A percentile compares a stretch with the other conserved stretches of the same genome.
Conservation (phyloP, 2,888 invertebrate genomes). For the Acanthosepion esculentum region DNA sequence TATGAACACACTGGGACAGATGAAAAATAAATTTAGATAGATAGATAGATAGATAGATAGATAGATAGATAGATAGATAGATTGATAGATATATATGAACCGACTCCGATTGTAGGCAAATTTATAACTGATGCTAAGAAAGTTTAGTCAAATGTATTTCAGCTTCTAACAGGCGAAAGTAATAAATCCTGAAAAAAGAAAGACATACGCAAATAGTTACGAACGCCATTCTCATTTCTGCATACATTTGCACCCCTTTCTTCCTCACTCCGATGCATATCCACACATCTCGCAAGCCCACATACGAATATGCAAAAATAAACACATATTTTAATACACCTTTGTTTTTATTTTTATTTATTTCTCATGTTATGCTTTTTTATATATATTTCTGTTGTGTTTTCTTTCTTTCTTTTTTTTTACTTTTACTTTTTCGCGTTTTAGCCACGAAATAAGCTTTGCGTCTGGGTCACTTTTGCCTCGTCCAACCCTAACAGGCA, state of each 20-base stretch:
- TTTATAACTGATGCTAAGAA: too few relatives aligned
- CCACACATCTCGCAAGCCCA: neutral
- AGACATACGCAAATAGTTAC: neutral
- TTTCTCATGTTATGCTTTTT: neutral
- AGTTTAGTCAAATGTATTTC: too few relatives aligned
- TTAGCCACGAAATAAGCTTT: neutral
- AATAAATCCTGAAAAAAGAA: too few relatives aligned
- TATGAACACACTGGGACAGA: too few relatives aligned
- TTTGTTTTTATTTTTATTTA: neutral
- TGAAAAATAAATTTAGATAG: neutral
- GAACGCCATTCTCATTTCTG: neutral
- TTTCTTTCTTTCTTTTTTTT: neutral
- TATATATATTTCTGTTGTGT: neutral
- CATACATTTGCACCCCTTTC: neutral
- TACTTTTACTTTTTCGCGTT: neutral
- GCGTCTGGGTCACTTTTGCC: neutral
- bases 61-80: neutral
- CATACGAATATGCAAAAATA: neutral
- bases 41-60: neutral
- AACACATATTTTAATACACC: too few relatives aligned
- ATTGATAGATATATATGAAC: neutral
- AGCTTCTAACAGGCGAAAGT: too few relatives aligned
- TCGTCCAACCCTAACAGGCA: neutral
- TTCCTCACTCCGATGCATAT: neutral
- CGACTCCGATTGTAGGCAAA: too few relatives aligned